Conservation (phyloP, 2,888 invertebrate genomes). For the Cephus sareptanus region DNA sequence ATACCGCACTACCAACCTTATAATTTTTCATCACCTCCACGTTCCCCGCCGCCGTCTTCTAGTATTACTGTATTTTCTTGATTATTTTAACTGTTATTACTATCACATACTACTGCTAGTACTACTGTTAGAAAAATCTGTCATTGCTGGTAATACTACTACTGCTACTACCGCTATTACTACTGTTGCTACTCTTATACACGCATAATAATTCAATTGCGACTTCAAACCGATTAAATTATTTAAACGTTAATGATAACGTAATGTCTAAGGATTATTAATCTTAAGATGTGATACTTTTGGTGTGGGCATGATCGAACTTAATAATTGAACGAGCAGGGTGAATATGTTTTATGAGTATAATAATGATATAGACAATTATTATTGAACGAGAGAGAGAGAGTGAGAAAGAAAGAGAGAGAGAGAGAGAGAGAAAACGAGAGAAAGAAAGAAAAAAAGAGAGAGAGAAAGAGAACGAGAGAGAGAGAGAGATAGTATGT, state of each 20-base stretch:
- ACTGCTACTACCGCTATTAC: neutral
- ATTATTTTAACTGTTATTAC: neutral
- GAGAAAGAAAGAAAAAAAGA: neutral
- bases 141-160: neutral
- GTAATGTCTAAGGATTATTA: slow-evolving; percentile 39
- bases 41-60: neutral
- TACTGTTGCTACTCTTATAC: neutral
- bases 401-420: neutral
- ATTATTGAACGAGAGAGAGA: neutral
- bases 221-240: slow-evolving; percentile 21
- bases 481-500: neutral
- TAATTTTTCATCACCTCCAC: slow-evolving; percentile 16
- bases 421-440: neutral
- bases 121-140: neutral
- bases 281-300: slow-evolving; percentile 49
- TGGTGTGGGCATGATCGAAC: slow-evolving; percentile 51
- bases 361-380: neutral
- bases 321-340: slow-evolving; percentile 39
- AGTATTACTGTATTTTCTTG: slow-evolving; percentile 4
- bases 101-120: neutral
- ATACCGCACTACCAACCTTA: neutral
- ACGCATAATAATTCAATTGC: slow-evolving; percentile 22
- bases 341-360: neutral
- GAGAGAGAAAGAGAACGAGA: neutral
- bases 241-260: slow-evolving; percentile 29